Evolutionary conservation across 2,888 invertebrate species (phyloP).

Genomic region (Eudasyphora cyanicolor): DNA sequence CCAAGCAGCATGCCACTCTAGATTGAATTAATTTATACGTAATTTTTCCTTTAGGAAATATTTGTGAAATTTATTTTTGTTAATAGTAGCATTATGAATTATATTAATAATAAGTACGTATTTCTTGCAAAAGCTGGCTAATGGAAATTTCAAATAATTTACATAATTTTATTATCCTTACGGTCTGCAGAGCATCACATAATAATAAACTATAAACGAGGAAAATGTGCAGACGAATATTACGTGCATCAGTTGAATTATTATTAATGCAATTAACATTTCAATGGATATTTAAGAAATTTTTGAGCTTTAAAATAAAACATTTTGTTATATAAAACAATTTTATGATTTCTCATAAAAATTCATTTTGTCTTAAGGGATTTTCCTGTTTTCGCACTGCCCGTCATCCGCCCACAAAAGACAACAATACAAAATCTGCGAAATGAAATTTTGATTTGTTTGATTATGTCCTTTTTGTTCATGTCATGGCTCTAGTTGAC

Average conservation of each 20-base stretch:
- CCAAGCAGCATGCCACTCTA: too few relatives aligned
- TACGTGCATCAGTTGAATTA: neutral
- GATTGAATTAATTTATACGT: too few relatives aligned
- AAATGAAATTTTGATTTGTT: conserved; percentile 47
- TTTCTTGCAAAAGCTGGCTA: neutral
- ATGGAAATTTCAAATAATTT: conserved; percentile 5
- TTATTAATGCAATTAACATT: conserved; percentile 33
- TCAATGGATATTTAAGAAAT: conserved; percentile 22
- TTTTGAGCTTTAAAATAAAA: neutral
- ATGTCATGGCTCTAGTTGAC: neutral
- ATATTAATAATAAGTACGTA: conserved; percentile 14
- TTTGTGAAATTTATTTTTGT: conserved; percentile 18
- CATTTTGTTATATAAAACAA: neutral
- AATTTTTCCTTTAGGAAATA: too few relatives aligned
- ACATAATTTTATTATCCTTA: conserved; percentile 42
- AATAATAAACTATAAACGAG: conserved; percentile 8
- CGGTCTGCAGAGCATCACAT: conserved; percentile 35
- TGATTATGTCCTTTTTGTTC: conserved; percentile 45
- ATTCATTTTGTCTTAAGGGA: conserved; percentile 27
- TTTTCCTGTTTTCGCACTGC: neutral
- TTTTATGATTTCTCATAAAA: conserved; percentile 28
- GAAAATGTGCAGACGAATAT: neutral
- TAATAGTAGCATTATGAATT: conserved; percentile 10
- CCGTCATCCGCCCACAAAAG: neutral
- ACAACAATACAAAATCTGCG: conserved; percentile 6